Conservation (phyloP, 2,113 vertebrate species). For the Eulemur rufifrons region DNA sequence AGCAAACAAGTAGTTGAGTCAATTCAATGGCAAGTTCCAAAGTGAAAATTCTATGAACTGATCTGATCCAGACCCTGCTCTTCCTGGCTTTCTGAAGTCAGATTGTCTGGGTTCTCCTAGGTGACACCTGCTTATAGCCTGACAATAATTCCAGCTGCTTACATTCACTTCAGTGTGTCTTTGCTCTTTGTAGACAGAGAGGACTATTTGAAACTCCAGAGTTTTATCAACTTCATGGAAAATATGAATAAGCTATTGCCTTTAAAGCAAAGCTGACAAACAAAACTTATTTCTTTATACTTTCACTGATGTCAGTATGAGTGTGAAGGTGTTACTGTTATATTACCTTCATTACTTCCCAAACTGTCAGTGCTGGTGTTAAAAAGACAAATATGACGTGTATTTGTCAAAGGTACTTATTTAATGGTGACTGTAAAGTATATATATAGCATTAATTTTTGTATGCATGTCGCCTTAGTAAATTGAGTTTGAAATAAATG, state of each 20-base stretch:
- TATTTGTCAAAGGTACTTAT: constrained; percentile 16
- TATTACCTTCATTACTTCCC: background rate
- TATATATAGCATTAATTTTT: constrained; percentile 4
- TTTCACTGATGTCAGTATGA: background rate
- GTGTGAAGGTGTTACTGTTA: background rate
- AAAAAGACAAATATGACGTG: background rate
- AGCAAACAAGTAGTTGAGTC: background rate
- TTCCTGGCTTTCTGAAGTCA: background rate
- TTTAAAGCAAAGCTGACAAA: fast-evolving
- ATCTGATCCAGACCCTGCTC: background rate
- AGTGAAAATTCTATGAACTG: background rate
- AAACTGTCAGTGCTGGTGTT: background rate
- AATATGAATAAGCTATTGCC: background rate
- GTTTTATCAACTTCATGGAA: background rate
- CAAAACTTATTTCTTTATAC: background rate
- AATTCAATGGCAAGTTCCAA: background rate
- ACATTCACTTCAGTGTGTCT: background rate
- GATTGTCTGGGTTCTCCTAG: background rate
- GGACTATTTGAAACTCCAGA: background rate
- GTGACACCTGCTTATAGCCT: background rate
- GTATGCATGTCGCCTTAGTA: background rate
- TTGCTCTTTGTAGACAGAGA: background rate
- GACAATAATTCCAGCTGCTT: background rate
- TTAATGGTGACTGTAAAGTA: background rate
- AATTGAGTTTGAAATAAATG: constrained; percentile 70